Evolutionary conservation across 2,797 vertebrate genomes (phyloP).

Genomic region (Passerculus sandwichensis): DNA sequence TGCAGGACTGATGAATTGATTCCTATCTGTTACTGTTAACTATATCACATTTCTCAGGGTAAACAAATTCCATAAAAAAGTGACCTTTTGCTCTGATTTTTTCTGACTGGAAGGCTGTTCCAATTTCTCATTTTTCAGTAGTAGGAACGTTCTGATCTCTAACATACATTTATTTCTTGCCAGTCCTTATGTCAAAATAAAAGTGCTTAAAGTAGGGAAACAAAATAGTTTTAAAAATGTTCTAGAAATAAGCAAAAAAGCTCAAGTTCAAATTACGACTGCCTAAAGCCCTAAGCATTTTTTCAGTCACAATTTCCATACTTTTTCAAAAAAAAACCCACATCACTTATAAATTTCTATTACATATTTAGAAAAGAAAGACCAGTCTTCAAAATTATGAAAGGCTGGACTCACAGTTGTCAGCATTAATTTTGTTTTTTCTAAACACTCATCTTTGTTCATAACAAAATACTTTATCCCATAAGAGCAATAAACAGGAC

Average conservation of each 20-base stretch:
- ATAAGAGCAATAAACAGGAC: not conserved
- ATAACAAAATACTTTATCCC: not conserved
- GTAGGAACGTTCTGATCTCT: not conserved
- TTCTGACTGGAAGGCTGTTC: not conserved
- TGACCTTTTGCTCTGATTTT: conserved; percentile 11
- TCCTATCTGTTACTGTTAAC: not conserved
- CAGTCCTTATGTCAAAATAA: conserved; percentile 25
- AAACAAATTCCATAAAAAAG: conserved; percentile 9
- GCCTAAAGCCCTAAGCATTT: not conserved
- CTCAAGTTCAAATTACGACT: not conserved
- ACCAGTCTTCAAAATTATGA: not conserved
- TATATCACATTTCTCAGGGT: not conserved
- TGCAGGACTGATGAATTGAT: not conserved
- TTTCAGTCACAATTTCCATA: not conserved
- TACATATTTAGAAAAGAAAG: not conserved
- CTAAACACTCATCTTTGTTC: not conserved
- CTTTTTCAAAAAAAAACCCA: fast-evolving
- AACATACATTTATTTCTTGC: not conserved
- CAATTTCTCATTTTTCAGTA: conserved; percentile 2
- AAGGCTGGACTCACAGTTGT: not conserved
- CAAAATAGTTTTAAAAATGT: not conserved
- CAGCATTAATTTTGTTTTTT: not conserved
- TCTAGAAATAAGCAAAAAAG: not conserved
- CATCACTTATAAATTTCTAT: not conserved
- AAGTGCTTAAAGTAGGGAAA: not conserved